Evolutionary conservation across 1,140 invertebrate genomes (phyloP).

Genomic region (Hyphantria cunea): DNA sequence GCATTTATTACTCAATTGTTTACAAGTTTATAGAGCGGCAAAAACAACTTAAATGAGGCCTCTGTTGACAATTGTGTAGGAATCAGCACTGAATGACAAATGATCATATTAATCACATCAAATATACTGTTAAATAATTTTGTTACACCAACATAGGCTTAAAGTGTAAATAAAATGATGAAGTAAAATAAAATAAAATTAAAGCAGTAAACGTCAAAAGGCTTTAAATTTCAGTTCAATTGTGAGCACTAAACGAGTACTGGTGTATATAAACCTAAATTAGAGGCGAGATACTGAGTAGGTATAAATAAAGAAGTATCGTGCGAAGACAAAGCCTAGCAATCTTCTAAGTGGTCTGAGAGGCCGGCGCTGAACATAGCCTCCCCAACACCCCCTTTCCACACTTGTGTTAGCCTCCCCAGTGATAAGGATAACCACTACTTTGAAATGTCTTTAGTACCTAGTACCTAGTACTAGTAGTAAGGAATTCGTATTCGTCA

Average conservation of each 20-base stretch:
- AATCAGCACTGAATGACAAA: conserved; percentile 57
- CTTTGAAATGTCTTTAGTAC: conserved; percentile 57
- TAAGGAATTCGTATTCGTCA: conserved; percentile 47
- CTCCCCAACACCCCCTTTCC: conserved; percentile 33
- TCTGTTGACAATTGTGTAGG: conserved; percentile 55
- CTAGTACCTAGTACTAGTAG: no score
- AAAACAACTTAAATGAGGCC: conserved; percentile 68
- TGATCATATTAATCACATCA: conserved; percentile 27
- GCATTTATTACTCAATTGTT: conserved; percentile 59
- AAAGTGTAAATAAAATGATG: no score
- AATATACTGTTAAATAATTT: no score
- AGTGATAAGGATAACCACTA: conserved; percentile 61
- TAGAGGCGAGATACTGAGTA: conserved; percentile 39
- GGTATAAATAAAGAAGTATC: conserved; percentile 51
- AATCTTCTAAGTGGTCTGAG: conserved; percentile 74
- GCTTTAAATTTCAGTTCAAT: conserved; percentile 32
- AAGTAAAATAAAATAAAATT: conserved; percentile 25
- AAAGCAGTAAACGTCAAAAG: conserved; percentile 6
- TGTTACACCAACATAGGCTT: no score
- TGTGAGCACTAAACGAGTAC: conserved; percentile 32
- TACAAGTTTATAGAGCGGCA: conserved; percentile 63
- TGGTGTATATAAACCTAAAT: conserved; percentile 45
- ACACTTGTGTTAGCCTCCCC: conserved; percentile 15
- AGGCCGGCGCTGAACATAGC: conserved; percentile 57
- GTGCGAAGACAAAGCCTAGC: conserved; percentile 60